Evolutionary conservation across 2,113 vertebrate species (phyloP), one percentile per base, ranked within the genome.

Genomic region (Pteropus alecto): DNA sequence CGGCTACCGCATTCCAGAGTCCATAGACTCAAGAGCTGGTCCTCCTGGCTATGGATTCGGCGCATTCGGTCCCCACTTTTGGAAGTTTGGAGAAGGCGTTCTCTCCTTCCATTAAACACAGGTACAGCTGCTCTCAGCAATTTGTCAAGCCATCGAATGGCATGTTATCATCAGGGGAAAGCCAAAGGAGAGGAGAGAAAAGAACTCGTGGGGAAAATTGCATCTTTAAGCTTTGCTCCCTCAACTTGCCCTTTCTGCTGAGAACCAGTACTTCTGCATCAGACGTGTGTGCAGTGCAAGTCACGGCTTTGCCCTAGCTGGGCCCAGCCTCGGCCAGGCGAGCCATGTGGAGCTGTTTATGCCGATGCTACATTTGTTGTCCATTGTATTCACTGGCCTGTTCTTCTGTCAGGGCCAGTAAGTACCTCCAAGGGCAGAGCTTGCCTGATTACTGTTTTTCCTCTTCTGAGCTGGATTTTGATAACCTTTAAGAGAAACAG

Each of bases 401-500:
- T n/a, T 95, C 91, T 92, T 95, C 89, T 92, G 56, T 61, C 86
- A 3, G 88, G 41, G 71, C 28, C 67, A 41, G 73, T 58, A 70
- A 91, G 87, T 78, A 67, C 91, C 93, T 95, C 96, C 96, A 90
- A 96, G 94, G 95, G 71, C 96, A 94, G 87, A 81, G n/a, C 24
- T 93, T 93, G 26, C 74, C 97, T 96, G 95, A 94, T 92, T 93
- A 41, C 78, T 67, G 35, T 94, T 96, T 97, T 88, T 93, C 87
- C 92, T 94, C 95, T 84, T 91, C 88, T 93, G 88, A 87, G 63
- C 93, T 90, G 92, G 63, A 86, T 95, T 97, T 95, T 71, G 96
- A 78, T 87, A 79, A 61, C 76, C 68, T 68, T 84, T 87, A n/a
- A 61, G 95, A 97, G 81, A 96, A 96, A 85, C 48, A 3, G 10